Evolutionary conservation across 1,140 invertebrate genomes (phyloP).

Genomic region (Drosophila gunungcola): DNA sequence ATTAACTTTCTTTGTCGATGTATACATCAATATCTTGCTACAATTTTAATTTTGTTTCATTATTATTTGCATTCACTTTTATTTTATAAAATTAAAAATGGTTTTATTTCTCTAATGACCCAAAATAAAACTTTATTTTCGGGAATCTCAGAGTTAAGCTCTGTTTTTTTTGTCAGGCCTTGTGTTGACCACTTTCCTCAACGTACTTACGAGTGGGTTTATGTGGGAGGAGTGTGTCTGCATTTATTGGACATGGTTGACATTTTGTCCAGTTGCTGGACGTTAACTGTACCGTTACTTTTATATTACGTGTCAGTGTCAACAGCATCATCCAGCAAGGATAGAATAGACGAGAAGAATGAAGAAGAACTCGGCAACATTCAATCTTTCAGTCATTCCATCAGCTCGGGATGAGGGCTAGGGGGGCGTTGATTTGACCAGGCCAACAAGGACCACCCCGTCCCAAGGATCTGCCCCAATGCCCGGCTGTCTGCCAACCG

Average conservation of each 20-base stretch:
- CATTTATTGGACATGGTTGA: conserved; percentile 72
- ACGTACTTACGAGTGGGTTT: conserved; percentile 7
- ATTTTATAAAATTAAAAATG: too few relatives aligned
- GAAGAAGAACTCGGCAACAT: conserved; percentile 59
- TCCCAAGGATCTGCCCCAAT: background rate
- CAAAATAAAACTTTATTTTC: background rate
- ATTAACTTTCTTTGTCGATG: too few relatives aligned
- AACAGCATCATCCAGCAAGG: conserved; percentile 66
- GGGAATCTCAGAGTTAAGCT: background rate
- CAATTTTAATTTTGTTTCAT: too few relatives aligned
- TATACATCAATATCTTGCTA: too few relatives aligned
- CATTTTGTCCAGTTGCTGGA: conserved; percentile 70
- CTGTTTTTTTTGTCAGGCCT: background rate
- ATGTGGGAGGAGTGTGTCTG: conserved; percentile 38
- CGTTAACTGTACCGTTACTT: conserved; percentile 72
- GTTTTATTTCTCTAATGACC: background rate
- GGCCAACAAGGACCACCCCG: conserved; percentile 37
- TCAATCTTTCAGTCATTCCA: conserved; percentile 72
- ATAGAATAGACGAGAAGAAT: conserved; percentile 1
- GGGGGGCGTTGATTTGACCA: conserved; percentile 47
- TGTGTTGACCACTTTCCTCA: conserved; percentile 5
- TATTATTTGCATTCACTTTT: too few relatives aligned
- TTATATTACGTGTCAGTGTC: conserved; percentile 82
- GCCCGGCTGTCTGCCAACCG: conserved; percentile 16
- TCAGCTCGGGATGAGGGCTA: conserved; percentile 20